A percentile compares a stretch with the other conserved stretches of the same genome.
phyloP scores from a whole-genome alignment of 2,888 invertebrate genomes.

The Drosophila anomalata region DNA sequence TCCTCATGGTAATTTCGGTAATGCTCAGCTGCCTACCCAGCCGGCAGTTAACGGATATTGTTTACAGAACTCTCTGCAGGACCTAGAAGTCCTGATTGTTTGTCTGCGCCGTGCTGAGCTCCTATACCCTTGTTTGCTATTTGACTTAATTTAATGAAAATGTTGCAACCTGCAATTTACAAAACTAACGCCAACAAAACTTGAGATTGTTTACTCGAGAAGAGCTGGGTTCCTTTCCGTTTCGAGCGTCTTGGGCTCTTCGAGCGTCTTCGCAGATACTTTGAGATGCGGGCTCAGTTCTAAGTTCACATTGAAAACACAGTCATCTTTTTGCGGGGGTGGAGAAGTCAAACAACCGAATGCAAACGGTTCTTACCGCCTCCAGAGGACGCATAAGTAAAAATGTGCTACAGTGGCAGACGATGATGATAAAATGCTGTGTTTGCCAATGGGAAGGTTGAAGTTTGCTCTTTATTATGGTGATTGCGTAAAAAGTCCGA shows the following conservation, averaged over 20 bases:
- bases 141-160: conserved; percentile 80
- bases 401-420: conserved; percentile 44
- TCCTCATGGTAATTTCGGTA: conserved; percentile 46
- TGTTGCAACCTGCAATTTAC: conserved; percentile 78
- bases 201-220: conserved; percentile 64
- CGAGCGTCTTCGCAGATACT: background rate
- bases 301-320: conserved; percentile 61
- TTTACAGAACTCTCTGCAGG: conserved; percentile 49
- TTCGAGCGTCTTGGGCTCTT: conserved; percentile 27
- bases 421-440: conserved; percentile 17
- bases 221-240: conserved; percentile 17
- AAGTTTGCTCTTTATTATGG: conserved; percentile 18
- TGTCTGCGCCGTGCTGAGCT: conserved; percentile 26
- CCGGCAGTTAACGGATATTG: conserved; percentile 49
- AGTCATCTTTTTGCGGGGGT: conserved; percentile 29
- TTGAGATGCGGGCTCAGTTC: conserved; percentile 64
- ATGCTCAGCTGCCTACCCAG: conserved; percentile 43
- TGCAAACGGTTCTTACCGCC: conserved; percentile 52
- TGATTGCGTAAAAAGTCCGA: conserved; percentile 19
- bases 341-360: conserved; percentile 64
- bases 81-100: conserved; percentile 51
- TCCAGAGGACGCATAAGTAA: conserved; percentile 40
- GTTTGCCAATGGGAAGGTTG: conserved; percentile 28
- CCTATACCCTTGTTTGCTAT: conserved; percentile 59
- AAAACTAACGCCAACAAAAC: conserved; percentile 66